Evolutionary conservation across 2,888 invertebrate genomes (phyloP).

Genomic region (Drosophila limbata): DNA sequence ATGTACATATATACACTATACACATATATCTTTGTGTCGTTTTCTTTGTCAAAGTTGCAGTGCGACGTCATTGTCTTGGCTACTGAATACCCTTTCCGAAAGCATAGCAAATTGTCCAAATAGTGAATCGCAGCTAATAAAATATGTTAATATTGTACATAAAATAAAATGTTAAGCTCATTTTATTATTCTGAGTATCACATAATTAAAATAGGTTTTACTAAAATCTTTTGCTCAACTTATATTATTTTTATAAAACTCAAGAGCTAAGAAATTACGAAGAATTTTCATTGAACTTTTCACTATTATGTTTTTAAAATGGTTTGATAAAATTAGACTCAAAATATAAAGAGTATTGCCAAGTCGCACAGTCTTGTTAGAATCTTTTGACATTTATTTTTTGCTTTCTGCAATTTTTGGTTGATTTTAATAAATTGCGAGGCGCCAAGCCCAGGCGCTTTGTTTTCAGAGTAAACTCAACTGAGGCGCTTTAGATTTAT

Average conservation of each 20-base stretch:
- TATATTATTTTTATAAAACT: background rate
- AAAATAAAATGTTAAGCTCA: background rate
- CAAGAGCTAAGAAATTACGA: background rate
- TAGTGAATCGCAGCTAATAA: background rate
- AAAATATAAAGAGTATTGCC: slow-evolving; percentile 9
- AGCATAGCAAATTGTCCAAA: background rate
- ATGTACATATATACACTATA: slow-evolving; percentile 1
- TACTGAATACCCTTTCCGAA: slow-evolving; percentile 53
- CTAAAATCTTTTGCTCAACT: no score
- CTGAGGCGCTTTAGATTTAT: slow-evolving; percentile 79
- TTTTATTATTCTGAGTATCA: no score
- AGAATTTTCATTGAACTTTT: background rate
- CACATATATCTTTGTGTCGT: slow-evolving; percentile 20
- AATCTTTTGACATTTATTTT: slow-evolving; percentile 13
- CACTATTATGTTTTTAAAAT: no score
- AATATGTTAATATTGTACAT: background rate
- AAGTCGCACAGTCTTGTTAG: background rate
- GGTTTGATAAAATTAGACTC: background rate
- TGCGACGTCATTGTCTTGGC: slow-evolving; percentile 54
- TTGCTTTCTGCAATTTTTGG: slow-evolving; percentile 32
- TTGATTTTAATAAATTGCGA: slow-evolving; percentile 74
- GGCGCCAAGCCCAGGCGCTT: slow-evolving; percentile 71
- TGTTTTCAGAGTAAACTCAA: slow-evolving; percentile 73
- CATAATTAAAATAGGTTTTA: no score
- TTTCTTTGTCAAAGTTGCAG: slow-evolving; percentile 56